Conservation (phyloP, 2,888 invertebrate genomes). For the Diogma glabrata region DNA sequence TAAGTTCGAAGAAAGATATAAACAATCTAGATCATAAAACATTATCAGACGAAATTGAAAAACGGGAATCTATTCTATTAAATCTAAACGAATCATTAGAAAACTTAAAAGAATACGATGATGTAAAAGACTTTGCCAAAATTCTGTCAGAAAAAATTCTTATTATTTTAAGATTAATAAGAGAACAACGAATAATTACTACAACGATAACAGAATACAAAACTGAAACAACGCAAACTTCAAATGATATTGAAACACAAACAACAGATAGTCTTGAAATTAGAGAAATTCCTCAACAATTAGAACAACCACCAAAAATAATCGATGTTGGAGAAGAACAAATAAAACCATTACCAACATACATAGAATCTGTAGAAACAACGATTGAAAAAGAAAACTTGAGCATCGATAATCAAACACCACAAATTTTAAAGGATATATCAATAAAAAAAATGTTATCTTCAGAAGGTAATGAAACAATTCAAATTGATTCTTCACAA, state of each 20-base stretch:
- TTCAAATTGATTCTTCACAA: slow-evolving; percentile 54
- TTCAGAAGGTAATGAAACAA: slow-evolving; percentile 51
- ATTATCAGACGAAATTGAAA: not conserved
- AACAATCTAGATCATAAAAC: too few relatives aligned
- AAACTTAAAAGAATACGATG: slow-evolving; percentile 38
- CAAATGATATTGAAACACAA: slow-evolving; percentile 46
- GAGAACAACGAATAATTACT: slow-evolving; percentile 50
- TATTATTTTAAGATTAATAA: slow-evolving; percentile 43
- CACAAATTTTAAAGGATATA: slow-evolving; percentile 3
- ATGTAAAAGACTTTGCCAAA: slow-evolving; percentile 37
- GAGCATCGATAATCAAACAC: slow-evolving; percentile 3
- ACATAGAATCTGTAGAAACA: not conserved
- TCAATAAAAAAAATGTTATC: slow-evolving; percentile 19
- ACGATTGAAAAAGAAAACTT: not conserved
- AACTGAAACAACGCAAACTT: slow-evolving; percentile 5
- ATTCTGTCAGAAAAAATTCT: slow-evolving; percentile 44
- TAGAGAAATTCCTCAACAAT: too few relatives aligned
- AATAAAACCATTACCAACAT: not conserved
- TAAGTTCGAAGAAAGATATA: slow-evolving; percentile 29
- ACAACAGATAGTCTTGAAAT: slow-evolving; percentile 55
- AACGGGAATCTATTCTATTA: not conserved
- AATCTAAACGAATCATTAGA: slow-evolving; percentile 29
- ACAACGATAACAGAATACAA: slow-evolving; percentile 42
- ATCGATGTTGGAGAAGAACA: too few relatives aligned
- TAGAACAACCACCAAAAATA: not conserved